These are phyloP conservation scores for Hoplostethus mediterraneus DNA, from an alignment of 2,797 vertebrate genomes.

Conservation along the genomic window DNA sequence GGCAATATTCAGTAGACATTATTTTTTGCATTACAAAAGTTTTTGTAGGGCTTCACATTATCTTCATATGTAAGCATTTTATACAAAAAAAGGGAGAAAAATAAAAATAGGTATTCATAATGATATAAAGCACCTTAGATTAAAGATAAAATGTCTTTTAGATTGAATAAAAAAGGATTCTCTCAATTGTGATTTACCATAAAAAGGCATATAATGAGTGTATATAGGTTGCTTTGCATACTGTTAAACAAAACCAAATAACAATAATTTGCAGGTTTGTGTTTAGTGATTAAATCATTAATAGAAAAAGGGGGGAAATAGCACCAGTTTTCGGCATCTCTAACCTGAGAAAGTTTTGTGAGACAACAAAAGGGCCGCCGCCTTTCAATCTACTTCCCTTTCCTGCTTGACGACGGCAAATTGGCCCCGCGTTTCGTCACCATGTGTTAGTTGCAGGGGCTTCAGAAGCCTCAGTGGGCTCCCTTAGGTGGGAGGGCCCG, in stretches of 20 bases:
- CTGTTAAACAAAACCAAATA: constrained; percentile 61
- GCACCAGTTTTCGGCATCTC: constrained; percentile 93
- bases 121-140: constrained; percentile 80
- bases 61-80: constrained; percentile 83
- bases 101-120: constrained; percentile 63
- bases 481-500: constrained; percentile 14
- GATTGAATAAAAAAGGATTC: constrained; percentile 69
- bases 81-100: constrained; percentile 73
- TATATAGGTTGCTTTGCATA: constrained; percentile 76
- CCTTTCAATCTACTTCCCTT: constrained; percentile 84
- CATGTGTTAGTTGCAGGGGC: constrained; percentile 47
- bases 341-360: constrained; percentile 94
- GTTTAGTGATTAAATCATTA: constrained; percentile 73
- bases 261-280: constrained; percentile 76
- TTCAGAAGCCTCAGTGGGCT: constrained; percentile 56
- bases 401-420: constrained; percentile 68
- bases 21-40: constrained; percentile 78
- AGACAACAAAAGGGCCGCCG: constrained; percentile 79
- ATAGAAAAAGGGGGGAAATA: constrained; percentile 80
- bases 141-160: constrained; percentile 78
- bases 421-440: constrained; percentile 60
- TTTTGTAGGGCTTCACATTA: constrained; percentile 86
- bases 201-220: constrained; percentile 77
- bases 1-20: constrained; percentile 85
- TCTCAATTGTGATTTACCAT: constrained; percentile 72